Percentiles rank a stretch among this genome's conserved stretches.
Conservation (phyloP, 2,888 invertebrate species). For the Sminthurinus aureus region DNA sequence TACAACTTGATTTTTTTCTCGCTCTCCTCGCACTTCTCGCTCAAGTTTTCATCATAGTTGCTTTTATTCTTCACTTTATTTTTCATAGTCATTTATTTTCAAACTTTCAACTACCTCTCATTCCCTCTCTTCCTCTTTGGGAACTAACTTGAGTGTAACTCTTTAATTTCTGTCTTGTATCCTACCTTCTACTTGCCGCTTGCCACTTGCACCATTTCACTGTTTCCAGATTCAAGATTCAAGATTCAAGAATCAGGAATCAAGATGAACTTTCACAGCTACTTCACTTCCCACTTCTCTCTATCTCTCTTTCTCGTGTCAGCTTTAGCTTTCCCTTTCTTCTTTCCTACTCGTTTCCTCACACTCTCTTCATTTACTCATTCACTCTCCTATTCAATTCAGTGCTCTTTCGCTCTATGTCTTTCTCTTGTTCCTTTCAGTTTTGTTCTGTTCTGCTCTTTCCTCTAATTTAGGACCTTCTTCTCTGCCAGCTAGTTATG, state of each 20-base stretch:
- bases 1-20: too few relatives aligned
- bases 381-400: background rate
- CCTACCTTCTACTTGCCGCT: too few relatives aligned
- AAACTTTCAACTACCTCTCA: background rate
- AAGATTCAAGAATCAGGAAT: too few relatives aligned
- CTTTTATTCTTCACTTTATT: background rate
- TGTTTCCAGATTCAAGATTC: too few relatives aligned
- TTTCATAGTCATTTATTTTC: background rate
- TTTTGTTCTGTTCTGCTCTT: background rate
- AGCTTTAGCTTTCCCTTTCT: background rate
- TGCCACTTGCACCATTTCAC: too few relatives aligned
- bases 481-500: conserved; percentile 25
- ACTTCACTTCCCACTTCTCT: background rate
- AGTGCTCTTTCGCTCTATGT: background rate
- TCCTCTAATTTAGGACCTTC: conserved; percentile 18
- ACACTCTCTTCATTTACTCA: background rate
- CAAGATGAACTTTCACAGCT: background rate
- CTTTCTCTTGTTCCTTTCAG: background rate
- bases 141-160: background rate
- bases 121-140: background rate
- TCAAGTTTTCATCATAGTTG: too few relatives aligned
- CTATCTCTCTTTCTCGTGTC: background rate
- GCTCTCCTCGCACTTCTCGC: too few relatives aligned
- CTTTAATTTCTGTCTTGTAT: background rate
- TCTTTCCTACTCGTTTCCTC: background rate